Evolutionary conservation across 2,797 vertebrate species (phyloP), one percentile per base, ranked within the genome.

Genomic region (Acanthis flammea): DNA sequence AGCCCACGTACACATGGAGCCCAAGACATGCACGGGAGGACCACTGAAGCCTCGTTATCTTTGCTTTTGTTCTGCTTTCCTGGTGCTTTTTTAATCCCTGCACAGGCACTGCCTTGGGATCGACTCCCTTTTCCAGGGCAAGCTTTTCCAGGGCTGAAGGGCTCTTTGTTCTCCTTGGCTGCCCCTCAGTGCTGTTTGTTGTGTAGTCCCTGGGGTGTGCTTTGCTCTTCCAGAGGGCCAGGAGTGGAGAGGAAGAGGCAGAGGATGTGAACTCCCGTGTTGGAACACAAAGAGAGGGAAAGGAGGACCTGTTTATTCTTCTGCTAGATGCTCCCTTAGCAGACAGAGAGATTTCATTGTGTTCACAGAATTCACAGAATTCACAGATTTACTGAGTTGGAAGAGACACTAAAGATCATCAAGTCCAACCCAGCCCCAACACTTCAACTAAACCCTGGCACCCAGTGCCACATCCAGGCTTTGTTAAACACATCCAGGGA

Each of bases 101-200:
- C 58, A 72, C 66, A 14, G 1, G 63, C 58, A 55, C 42, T 76
- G 93, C 85, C 60, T 95, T 80, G 78, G 75, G 87, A 92, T 91
- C 5, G 45, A 88, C 85, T 97, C 94, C 66, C 65, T 90, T 86
- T 88, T 95, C 91, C 85, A 92, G 88, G 77, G 77, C n/a, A 18
- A 28, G 39, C 15, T 85, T 93, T 93, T 80, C 70, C 67, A 74
- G 88, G 92, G 68, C 79, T 67, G 95, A 94, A 93, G 97, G 91
- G 97, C 86, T 96, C 95, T 97, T 97, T 97, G 96, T 98, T 97
- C 97, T 97, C 68, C 73, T 79, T 63, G 7, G 14, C 90, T 16
- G 25, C 84, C 82, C 45, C 87, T 90, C 39, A 1, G 68, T 6
- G 24, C 73, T 96, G 86, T 95, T 97, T 91, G 81, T 89, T 89